Percentiles rank a stretch among this genome's conserved stretches.
Evolutionary conservation across 1,140 invertebrate species (phyloP).

Genomic region (Homarus americanus): DNA sequence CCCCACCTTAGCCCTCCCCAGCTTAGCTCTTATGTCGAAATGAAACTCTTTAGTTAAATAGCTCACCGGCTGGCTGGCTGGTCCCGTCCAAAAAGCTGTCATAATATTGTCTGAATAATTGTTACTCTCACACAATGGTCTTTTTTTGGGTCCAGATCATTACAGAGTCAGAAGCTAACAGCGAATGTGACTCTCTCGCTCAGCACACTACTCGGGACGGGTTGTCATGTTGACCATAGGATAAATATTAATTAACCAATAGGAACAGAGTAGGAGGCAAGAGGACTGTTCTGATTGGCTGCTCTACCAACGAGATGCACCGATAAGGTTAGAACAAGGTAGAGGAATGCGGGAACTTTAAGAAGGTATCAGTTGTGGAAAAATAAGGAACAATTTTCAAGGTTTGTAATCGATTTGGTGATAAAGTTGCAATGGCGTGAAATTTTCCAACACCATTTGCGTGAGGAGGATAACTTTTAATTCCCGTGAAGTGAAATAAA

Average conservation of each 20-base stretch:
- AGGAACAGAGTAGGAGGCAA: conserved; percentile 24
- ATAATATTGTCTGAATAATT: neutral
- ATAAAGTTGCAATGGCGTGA: neutral
- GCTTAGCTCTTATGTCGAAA: no score
- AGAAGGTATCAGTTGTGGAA: neutral
- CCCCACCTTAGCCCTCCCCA: no score
- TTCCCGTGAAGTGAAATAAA: neutral
- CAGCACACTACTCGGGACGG: conserved; percentile 26
- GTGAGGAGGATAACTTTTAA: neutral
- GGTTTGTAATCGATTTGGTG: no score
- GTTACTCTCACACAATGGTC: conserved; percentile 19
- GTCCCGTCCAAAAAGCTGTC: neutral
- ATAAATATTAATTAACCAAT: conserved; percentile 69
- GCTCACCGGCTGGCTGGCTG: no score
- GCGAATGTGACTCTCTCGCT: neutral
- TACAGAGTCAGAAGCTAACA: conserved; percentile 20
- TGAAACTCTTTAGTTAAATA: no score
- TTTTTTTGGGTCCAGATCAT: conserved; percentile 16
- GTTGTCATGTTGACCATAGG: conserved; percentile 56
- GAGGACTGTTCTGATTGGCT: conserved; percentile 52
- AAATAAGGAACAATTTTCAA: neutral
- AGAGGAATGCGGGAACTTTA: conserved; percentile 47
- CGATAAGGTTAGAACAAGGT: conserved; percentile 59
- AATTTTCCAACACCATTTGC: neutral
- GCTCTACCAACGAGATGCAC: conserved; percentile 39